Evolutionary conservation across 2,113 vertebrate species (phyloP), one percentile per base, ranked within the genome.

Genomic region (Apeltes quadracus): DNA sequence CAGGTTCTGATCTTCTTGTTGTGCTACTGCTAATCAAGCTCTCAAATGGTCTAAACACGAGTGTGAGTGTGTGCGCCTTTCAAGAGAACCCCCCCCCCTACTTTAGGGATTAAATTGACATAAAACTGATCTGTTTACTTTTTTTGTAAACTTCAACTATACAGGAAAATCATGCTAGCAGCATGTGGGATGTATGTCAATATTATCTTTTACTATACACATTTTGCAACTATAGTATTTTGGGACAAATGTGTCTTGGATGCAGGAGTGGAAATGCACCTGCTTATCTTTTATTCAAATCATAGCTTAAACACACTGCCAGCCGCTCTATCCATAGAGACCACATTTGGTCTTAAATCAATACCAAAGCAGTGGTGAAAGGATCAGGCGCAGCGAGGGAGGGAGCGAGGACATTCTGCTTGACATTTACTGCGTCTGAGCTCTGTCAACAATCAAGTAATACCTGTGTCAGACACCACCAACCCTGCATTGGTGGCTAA

Each of bases 281-380:
- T 32, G 61, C 62, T 64, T 64, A 78, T 76, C 63, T 88, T 84
- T 75, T 61, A 88, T 84, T 90, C 63, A 87, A 81, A 87, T 87
- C 67, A 76, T 72, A 67, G 58, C 65, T 41, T 41, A 66, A 79
- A 11, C 15, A 71, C 79, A 76, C 71, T 84, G 61, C 77, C 18
- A 75, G 36, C 46, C 23, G 50, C 32, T 79, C 77, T 72, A 39
- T 81, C 84, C 67, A 63, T 57, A 81, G 80, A 85, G 58, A 84
- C 74, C 71, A 62, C 70, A 72, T 71, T 75, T 79, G 56, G 64
- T 61, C 76, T 82, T 80, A 76, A 82, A 86, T 88, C 84, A 86
- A 86, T 86, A 78, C 23, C 55, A 78, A 80, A 74, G 82, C 69
- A 63, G 48, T 48, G 61, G 63, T 46, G 70, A 73, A 65, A 76